These are phyloP conservation scores for Lymantria monacha DNA, from an alignment of 2,888 invertebrate genomes.

Conservation along the genomic window DNA sequence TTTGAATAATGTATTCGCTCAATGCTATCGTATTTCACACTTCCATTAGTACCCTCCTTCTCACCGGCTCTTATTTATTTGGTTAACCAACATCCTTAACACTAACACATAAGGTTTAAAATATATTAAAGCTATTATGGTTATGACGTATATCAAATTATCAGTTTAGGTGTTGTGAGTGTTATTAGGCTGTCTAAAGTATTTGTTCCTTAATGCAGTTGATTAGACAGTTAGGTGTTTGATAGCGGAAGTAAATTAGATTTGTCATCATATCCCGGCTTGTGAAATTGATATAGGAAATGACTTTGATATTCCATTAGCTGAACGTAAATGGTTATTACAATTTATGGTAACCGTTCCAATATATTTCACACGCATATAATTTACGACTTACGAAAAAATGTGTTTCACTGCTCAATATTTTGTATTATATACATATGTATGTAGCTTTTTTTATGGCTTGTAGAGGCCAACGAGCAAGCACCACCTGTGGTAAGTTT, in stretches of 20 bases:
- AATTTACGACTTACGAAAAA: too few species aligned
- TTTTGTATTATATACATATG: too few species aligned
- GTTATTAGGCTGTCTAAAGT: conserved; percentile 44
- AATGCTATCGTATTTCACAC: conserved; percentile 68
- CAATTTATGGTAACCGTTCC: neutral
- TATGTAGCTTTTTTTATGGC: too few species aligned
- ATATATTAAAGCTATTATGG: conserved; percentile 14
- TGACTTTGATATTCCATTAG: conserved; percentile 7
- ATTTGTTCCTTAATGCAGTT: conserved; percentile 48
- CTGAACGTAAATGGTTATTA: neutral
- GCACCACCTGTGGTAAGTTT: too few species aligned
- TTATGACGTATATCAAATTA: conserved; percentile 45
- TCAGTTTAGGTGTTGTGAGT: conserved; percentile 45
- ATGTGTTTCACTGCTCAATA: too few species aligned
- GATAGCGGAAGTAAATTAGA: conserved; percentile 32
- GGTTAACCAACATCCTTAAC: conserved; percentile 15
- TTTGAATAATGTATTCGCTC: conserved; percentile 69
- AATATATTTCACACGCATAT: too few species aligned
- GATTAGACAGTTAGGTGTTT: conserved; percentile 24
- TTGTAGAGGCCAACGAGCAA: too few species aligned
- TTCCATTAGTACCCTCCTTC: conserved; percentile 63
- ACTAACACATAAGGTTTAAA: conserved; percentile 17
- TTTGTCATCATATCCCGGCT: conserved; percentile 28
- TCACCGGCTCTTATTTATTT: conserved; percentile 29
- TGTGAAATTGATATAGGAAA: conserved; percentile 18